phyloP scores from a whole-genome alignment of 1,140 invertebrate species.

The Calliopsis andreniformis region DNA sequence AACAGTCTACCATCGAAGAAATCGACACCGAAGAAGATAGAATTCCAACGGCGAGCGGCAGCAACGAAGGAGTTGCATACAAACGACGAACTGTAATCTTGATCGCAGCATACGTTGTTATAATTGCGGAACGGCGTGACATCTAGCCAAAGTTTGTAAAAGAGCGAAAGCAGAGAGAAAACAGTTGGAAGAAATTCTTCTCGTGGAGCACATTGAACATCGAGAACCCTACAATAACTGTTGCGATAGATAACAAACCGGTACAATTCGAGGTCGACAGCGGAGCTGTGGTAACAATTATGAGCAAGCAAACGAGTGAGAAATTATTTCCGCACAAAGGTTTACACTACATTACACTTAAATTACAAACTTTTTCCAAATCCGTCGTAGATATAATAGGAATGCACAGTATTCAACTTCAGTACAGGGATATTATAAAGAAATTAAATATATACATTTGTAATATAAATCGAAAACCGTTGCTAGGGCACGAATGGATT shows the following conservation, averaged over 20 bases:
- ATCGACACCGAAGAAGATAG: no score
- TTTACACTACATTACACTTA: constrained; percentile 2
- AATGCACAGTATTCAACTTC: background rate
- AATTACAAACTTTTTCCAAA: constrained; percentile 5
- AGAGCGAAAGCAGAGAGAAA: no score
- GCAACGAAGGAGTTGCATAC: no score
- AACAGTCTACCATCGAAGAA: no score
- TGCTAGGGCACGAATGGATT: constrained; percentile 20
- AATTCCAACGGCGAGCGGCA: no score
- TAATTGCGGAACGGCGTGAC: no score
- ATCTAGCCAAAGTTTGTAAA: no score
- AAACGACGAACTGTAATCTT: no score
- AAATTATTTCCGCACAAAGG: background rate
- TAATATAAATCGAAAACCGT: background rate
- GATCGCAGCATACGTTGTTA: no score
- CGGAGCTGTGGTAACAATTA: background rate
- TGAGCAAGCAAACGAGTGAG: background rate
- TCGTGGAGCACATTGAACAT: background rate
- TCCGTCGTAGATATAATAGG: background rate
- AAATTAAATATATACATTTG: constrained; percentile 9
- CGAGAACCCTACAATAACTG: background rate
- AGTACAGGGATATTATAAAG: background rate
- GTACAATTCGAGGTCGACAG: constrained; percentile 17
- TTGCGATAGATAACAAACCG: background rate
- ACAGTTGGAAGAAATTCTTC: background rate